phyloP scores from a whole-genome alignment of 2,113 vertebrate genomes.

The Copsychus sechellarum region DNA sequence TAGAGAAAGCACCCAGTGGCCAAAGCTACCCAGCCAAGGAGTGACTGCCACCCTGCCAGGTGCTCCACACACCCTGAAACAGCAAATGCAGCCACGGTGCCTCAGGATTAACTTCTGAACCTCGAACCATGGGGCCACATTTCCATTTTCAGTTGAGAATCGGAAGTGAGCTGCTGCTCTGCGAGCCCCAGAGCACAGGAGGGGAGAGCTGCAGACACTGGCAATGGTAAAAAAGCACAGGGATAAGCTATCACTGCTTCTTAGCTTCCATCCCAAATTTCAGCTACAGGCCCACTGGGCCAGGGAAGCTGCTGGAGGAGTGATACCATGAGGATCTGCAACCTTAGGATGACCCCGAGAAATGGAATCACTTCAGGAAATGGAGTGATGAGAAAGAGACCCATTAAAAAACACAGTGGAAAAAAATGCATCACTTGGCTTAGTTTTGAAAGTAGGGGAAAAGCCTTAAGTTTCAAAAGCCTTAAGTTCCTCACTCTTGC shows the following conservation, averaged over 20 bases:
- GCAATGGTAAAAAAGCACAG: neutral
- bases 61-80: neutral
- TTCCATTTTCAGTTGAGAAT: neutral
- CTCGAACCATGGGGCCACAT: neutral
- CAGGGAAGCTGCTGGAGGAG: neutral
- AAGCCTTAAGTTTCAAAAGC: neutral
- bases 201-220: neutral
- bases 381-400: neutral
- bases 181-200: neutral
- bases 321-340: neutral
- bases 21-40: neutral
- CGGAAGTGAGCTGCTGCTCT: neutral
- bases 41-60: neutral
- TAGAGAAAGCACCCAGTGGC: neutral
- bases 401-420: neutral
- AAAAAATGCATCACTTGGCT: conserved; percentile 37
- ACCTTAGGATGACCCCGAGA: conserved; percentile 19
- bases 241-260: neutral
- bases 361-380: conserved; percentile 13
- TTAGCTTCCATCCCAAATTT: neutral
- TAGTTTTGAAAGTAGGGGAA: neutral
- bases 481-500: neutral
- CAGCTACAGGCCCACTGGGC: neutral
- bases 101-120: neutral
- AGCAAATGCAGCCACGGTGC: neutral